Percentiles rank a stretch among this genome's conserved stretches.
phyloP scores from a whole-genome alignment of 2,797 vertebrate species.

The Schizopygopsis pylzovi region DNA sequence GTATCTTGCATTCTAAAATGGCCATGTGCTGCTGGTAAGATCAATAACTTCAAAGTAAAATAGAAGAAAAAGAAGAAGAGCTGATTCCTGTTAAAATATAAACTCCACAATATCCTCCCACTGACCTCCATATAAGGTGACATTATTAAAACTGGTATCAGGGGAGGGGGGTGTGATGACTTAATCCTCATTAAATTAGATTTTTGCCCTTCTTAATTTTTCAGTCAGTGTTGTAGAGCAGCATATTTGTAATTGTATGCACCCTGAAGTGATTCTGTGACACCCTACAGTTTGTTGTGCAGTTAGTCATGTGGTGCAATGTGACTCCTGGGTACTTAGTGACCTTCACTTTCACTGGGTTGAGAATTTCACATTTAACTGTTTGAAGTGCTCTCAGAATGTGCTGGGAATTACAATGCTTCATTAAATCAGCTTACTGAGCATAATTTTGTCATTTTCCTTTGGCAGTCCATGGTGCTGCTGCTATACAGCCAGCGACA shows the following conservation, averaged over 20 bases:
- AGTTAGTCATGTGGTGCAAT: constrained; percentile 56
- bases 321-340: constrained; percentile 55
- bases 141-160: constrained; percentile 52
- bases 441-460: constrained; percentile 46
- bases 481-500: constrained; percentile 97
- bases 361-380: constrained; percentile 59
- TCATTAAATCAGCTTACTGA: constrained; percentile 48
- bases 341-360: constrained; percentile 55
- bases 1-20: constrained; percentile 50
- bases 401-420: constrained; percentile 49
- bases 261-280: constrained; percentile 55
- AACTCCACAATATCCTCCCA: constrained; percentile 62
- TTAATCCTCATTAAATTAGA: constrained; percentile 55
- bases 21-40: constrained; percentile 42
- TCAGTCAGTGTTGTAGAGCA: constrained; percentile 44
- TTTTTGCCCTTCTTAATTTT: constrained; percentile 54
- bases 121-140: constrained; percentile 60
- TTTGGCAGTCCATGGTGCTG: constrained; percentile 93
- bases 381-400: constrained; percentile 52
- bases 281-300: constrained; percentile 58
- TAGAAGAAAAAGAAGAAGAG: constrained; percentile 11
- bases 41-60: constrained; percentile 59
- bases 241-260: constrained; percentile 59
- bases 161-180: constrained; percentile 41
- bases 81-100: constrained; percentile 59